These are phyloP conservation scores for Cabera pusaria DNA, from an alignment of 2,888 invertebrate species.

Conservation along the genomic window DNA sequence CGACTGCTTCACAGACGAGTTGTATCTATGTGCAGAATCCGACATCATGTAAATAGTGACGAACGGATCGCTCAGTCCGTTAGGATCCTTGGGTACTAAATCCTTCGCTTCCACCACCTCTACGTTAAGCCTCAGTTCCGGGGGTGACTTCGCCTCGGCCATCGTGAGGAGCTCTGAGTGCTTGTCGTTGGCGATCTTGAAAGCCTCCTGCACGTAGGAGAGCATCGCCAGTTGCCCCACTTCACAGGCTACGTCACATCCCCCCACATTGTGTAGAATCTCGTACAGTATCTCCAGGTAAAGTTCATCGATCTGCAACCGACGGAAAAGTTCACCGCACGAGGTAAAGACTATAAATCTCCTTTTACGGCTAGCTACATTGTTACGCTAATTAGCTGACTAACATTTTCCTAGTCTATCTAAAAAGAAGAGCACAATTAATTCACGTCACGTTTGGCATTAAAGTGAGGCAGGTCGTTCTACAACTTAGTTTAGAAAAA, in stretches of 20 bases:
- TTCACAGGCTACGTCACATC: conserved; percentile 88
- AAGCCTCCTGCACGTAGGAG: conserved; percentile 90
- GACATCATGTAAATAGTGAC: conserved; percentile 95
- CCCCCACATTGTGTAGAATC: conserved; percentile 93
- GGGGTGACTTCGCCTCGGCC: conserved; percentile 91
- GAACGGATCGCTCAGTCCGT: conserved; percentile 98
- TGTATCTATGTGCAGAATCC: conserved; percentile 89
- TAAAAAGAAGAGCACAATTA: too few relatives aligned
- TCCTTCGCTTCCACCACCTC: conserved; percentile 95
- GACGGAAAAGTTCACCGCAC: too few relatives aligned
- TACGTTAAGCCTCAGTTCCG: conserved; percentile 92
- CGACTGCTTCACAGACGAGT: conserved; percentile 94
- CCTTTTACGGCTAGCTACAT: conserved; percentile 8
- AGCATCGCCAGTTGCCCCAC: conserved; percentile 87
- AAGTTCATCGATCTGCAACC: conserved; percentile 91
- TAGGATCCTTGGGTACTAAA: conserved; percentile 92
- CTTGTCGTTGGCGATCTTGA: conserved; percentile 88
- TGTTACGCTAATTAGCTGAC: conserved; percentile 18
- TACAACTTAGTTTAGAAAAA: conserved; percentile 7
- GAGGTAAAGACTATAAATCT: conserved; percentile 11
- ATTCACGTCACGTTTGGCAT: conserved; percentile 8
- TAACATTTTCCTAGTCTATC: conserved; percentile 2
- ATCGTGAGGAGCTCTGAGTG: conserved; percentile 88
- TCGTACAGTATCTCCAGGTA: conserved; percentile 93
- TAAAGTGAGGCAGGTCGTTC: conserved; percentile 10